Evolutionary conservation across 37 sponge, comb jelly and placozoan species (phyloP).

Genomic region (Corticium candelabrum): DNA sequence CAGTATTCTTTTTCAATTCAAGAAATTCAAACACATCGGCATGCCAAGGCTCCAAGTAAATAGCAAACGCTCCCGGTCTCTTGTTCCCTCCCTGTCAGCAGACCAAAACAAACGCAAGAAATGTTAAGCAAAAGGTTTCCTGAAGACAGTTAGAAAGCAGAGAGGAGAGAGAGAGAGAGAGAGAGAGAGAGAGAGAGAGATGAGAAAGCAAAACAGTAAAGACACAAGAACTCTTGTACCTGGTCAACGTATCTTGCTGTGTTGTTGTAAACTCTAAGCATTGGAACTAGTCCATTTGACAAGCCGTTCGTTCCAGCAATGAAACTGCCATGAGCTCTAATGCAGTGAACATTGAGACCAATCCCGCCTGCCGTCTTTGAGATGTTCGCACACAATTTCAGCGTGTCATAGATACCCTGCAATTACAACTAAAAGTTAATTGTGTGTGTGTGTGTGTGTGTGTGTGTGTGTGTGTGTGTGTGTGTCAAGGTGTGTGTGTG

Average conservation of each 20-base stretch:
- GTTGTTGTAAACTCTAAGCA: slow-evolving; percentile 95
- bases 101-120: too few species aligned
- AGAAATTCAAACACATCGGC: slow-evolving; percentile 91
- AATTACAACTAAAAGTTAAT: neutral
- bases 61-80: slow-evolving; percentile 98
- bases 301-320: slow-evolving; percentile 97
- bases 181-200: neutral
- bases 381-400: slow-evolving; percentile 93
- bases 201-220: too few species aligned
- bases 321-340: slow-evolving; percentile 87
- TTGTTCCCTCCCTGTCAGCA: slow-evolving; percentile 11
- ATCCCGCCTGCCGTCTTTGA: slow-evolving; percentile 98
- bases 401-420: slow-evolving; percentile 97
- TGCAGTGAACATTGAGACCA: slow-evolving; percentile 82
- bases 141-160: neutral
- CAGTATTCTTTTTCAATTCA: slow-evolving; percentile 94
- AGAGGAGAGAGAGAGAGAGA: neutral
- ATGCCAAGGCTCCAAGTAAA: slow-evolving; percentile 99
- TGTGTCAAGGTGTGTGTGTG: neutral
- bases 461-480: neutral
- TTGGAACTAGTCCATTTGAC: slow-evolving; percentile 95
- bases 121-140: neutral
- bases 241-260: slow-evolving; percentile 99
- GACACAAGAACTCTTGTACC: too few species aligned
- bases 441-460: neutral